Evolutionary conservation across 2,113 vertebrate genomes (phyloP).

Genomic region (Ochotona curzoniae): DNA sequence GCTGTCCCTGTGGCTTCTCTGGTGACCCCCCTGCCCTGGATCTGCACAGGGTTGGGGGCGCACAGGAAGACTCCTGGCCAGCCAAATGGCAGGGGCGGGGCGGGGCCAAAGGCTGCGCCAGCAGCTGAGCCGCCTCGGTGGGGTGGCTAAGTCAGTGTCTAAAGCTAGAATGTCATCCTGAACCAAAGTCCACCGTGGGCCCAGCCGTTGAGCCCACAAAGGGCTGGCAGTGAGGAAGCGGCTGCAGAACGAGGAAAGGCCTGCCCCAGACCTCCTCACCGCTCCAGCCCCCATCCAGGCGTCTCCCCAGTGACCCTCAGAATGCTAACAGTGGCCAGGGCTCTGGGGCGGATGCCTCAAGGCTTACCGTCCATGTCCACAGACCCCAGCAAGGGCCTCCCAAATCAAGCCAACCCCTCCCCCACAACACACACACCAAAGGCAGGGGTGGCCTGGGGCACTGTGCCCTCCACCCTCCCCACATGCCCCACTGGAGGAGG

Average conservation of each 20-base stretch:
- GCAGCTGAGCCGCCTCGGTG: no score
- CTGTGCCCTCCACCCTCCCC: neutral
- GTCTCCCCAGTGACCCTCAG: neutral
- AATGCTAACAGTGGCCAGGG: neutral
- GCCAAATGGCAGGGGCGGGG: neutral
- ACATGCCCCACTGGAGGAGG: no score
- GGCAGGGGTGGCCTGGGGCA: neutral
- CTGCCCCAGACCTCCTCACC: neutral
- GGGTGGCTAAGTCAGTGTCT: neutral
- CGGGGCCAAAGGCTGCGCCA: neutral
- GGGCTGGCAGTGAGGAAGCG: no score
- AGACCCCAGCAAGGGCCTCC: neutral
- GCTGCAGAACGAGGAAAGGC: neutral
- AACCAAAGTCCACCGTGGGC: slow-evolving; percentile 56
- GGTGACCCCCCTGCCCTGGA: neutral
- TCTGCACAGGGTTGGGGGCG: neutral
- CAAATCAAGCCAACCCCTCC: no score
- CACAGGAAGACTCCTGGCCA: neutral
- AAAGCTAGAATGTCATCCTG: neutral
- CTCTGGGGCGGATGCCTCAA: no score
- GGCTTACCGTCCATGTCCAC: neutral
- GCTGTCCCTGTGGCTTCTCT: no score
- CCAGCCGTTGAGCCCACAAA: no score
- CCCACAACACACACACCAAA: no score
- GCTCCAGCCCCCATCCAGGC: neutral